phyloP scores from a whole-genome alignment of 2,797 vertebrate species.

The Miichthys miiuy region DNA sequence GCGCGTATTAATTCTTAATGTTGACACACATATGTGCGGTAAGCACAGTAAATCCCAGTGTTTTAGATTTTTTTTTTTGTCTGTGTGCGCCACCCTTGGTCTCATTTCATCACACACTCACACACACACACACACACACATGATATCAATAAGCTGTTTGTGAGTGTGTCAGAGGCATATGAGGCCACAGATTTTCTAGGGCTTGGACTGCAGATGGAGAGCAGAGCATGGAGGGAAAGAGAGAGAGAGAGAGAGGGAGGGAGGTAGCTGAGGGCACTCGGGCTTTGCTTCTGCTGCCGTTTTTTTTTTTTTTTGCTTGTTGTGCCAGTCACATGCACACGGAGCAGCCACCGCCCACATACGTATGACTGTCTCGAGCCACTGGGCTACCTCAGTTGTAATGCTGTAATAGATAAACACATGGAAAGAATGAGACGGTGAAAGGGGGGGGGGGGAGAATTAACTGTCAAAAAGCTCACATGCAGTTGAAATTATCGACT shows the following conservation, averaged over 20 bases:
- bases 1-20: background rate
- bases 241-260: background rate
- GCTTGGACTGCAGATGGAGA: conserved; percentile 35
- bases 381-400: conserved; percentile 12
- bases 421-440: conserved; percentile 33
- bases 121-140: background rate
- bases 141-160: conserved; percentile 36
- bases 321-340: conserved; percentile 52
- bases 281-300: conserved; percentile 34
- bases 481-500: conserved; percentile 3
- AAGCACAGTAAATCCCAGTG: background rate
- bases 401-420: conserved; percentile 22
- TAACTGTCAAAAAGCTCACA: conserved; percentile 6
- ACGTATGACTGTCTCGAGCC: conserved; percentile 30
- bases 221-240: background rate
- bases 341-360: conserved; percentile 41
- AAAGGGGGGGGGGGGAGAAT: background rate
- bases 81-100: background rate
- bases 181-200: conserved; percentile 45
- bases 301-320: conserved; percentile 24
- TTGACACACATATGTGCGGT: background rate
- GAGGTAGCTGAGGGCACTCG: conserved; percentile 5
- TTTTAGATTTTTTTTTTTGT: conserved; percentile 1
- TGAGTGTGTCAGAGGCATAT: conserved; percentile 36
- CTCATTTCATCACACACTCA: conserved; percentile 30